These are phyloP conservation scores for Polyploca ridens DNA, from an alignment of 2,888 invertebrate species.

Conservation along the genomic window DNA sequence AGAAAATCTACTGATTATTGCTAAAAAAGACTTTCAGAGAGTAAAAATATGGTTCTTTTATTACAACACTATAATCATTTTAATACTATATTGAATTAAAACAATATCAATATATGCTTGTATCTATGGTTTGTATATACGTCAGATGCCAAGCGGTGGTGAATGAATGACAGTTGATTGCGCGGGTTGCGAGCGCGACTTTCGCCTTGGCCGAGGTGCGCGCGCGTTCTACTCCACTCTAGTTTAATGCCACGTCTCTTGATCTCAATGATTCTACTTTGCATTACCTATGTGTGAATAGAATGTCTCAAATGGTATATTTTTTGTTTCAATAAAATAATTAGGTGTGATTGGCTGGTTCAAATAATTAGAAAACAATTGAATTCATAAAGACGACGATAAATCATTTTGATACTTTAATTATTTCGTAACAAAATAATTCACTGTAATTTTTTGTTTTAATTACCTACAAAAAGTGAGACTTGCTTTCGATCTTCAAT, in stretches of 20 bases:
- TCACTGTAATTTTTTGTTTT: too few species aligned
- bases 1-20: too few species aligned
- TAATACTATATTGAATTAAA: background rate
- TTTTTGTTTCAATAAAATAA: background rate
- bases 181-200: conserved; percentile 31
- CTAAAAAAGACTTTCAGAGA: too few species aligned
- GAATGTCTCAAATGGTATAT: background rate
- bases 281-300: background rate
- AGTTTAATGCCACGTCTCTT: conserved; percentile 21
- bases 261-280: background rate
- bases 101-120: background rate
- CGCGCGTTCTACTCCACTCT: conserved; percentile 29
- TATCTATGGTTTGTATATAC: background rate
- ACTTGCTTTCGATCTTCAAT: too few species aligned
- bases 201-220: conserved; percentile 49
- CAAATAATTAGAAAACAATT: too few species aligned
- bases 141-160: conserved; percentile 6
- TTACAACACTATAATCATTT: too few species aligned
- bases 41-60: too few species aligned
- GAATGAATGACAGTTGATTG: conserved; percentile 29
- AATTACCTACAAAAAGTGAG: too few species aligned
- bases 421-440: too few species aligned
- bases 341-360: too few species aligned
- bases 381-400: too few species aligned
- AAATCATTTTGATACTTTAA: too few species aligned